Evolutionary conservation across 2,888 invertebrate species (phyloP), one percentile per base, ranked within the genome.

Genomic region (Apantesis nais): DNA sequence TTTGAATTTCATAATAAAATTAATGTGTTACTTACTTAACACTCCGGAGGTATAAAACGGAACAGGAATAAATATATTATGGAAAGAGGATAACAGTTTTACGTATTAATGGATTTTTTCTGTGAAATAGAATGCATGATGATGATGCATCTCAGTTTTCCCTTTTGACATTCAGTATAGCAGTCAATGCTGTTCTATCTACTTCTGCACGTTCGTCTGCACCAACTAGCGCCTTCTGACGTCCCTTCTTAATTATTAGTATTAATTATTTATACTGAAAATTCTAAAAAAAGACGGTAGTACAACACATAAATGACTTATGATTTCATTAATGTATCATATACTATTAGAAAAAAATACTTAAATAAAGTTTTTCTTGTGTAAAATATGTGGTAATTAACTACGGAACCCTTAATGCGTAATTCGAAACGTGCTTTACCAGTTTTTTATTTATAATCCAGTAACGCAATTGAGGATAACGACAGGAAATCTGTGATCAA

Each of bases 111-210:
- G 16, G 29, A 58, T 7, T 16, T 58, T 58, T 29, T 58, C 58
- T 25, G 25, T 5, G 14, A 14, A 55, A 55, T 14, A 12, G 14
- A 29, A 58, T 58, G 7, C 29, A 16, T 16, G n/a, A n/a, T n/a
- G n/a, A n/a, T 29, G 52, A n/a, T 3, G n/a, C 52, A 12, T n/a
- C 52, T 52, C n/a, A 52, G 52, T 52, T 60, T 34, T 34, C 5
- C 34, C 3, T 2, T 34, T 34, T 88, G 78, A 93, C 91, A 74
- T 95, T 93, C 1, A 95, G 86, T 68, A 95, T 94, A 9, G 90
- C 92, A 79, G 93, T 93, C 48, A 95, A 83, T 25, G 93, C 90
- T 11, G 93, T 90, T 73, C 93, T 86, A 70, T 95, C 94, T 19
- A 94, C 88, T 14, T 91, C 88, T 14, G 91, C 85, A 2, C 83